Base-by-base conservation (phyloP, 1,140 invertebrate species). In the Fopius arisanus region DNA sequence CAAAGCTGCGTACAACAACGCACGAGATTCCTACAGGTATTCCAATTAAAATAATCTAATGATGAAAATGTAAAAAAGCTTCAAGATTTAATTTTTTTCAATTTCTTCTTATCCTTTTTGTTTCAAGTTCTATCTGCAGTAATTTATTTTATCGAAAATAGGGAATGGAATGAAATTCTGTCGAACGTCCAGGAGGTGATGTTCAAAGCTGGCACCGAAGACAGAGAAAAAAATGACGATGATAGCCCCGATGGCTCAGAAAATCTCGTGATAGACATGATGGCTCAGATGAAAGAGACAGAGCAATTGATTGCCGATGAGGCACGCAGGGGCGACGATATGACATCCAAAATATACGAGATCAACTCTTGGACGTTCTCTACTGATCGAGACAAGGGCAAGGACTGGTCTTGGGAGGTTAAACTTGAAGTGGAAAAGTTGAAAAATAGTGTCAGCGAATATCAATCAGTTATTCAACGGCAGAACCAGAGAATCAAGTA, bases 81-180 rank as follows among this genome's bases (percentile, higher is more conserved):
- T 37, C 33, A 37, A 37, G 5, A 6, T 37, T 37, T 12, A 6
- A 37, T 37, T 37, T n/a, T n/a, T n/a, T n/a, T n/a, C n/a, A n/a
- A n/a, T n/a, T n/a, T n/a, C n/a, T n/a, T n/a, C n/a, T n/a, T n/a
- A n/a, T n/a, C n/a, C n/a, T n/a, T n/a, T n/a, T n/a, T n/a, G n/a
- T n/a, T n/a, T n/a, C n/a, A n/a, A n/a, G n/a, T n/a, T n/a, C n/a
- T n/a, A n/a, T n/a, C n/a, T n/a, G n/a, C n/a, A n/a, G 12, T 37
- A 7, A 37, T 1, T 4, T 33, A 12, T 37, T 37, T 37, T 3
- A 3, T 37, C 9, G 3, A 7, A 7, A 37, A 37, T 12, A 78
- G 77, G 66, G 77, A 78, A 12, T 78, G 77, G 77, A 78, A 78
- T 62, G 74, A 75, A 40, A 78, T 78, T 68, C 54, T 78, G 16